Base-by-base conservation (phyloP, 2,888 invertebrate species). In the Drosophila nr. perissopoda region DNA sequence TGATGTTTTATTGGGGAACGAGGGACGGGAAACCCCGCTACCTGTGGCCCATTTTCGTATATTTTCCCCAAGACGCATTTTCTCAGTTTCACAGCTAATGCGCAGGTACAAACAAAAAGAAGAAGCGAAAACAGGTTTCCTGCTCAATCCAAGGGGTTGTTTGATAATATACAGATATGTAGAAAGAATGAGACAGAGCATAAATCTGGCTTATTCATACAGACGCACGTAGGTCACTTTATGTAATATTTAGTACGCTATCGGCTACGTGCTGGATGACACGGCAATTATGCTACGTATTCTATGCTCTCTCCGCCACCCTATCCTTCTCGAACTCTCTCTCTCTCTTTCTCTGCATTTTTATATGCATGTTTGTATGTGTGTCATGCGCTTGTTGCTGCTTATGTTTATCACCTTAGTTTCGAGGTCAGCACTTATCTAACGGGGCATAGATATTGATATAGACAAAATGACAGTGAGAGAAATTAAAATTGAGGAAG, bases 261-360 rank as follows among this genome's bases (percentile, higher is more conserved):
- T 82, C 78, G 69, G 21, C 86, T 89, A 89, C 86, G 86, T 86
- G 86, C 83, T 18, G 42, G 73, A 87, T 85, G 85, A 89, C 84
- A 84, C 82, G 84, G 57, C 84, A 80, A 31, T 74, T 31, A 57
- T 57, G 57, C 31, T 56, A 16, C 10, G 18, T 4, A 25, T 53
- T 53, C n/a, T 38, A 38, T 18, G 27, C 34, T 25, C 54, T 36
- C 7, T 36, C 25, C 36, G 16, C 4, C 2, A 10, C 7, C 1
- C 8, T 11, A 18, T 13, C 33, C 33, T 33, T 11, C 33, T 33
- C 10, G 2, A 33, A 31, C 4, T 16, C 52, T 27, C 36, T 27
- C n/a, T 1, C 31, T 42, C 29, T 57, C 10, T 27, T 18, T 49
- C 27, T 49, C 18, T 27, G 4, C 5, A 7, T 49, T 1, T 18